A percentile compares a stretch with the other conserved stretches of the same genome.
These are phyloP conservation scores for Actinia equina DNA, from an alignment of 64 coral and sea anemone genomes.

Conservation along the genomic window DNA sequence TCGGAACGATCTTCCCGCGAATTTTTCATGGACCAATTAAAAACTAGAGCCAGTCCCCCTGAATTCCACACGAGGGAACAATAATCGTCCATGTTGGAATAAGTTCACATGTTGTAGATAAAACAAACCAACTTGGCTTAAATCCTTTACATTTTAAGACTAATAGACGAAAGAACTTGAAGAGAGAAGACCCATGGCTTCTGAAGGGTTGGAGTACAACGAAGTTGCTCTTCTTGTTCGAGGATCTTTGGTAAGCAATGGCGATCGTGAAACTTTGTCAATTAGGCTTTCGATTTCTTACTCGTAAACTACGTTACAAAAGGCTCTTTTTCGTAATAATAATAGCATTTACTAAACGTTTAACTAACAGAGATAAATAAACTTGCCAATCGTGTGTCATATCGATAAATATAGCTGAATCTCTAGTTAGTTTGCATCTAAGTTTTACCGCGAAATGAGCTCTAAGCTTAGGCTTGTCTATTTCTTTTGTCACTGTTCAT, in stretches of 20 bases:
- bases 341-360: too few relatives aligned
- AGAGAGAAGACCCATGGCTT: constrained; percentile 47
- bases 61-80: neutral
- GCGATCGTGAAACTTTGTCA: neutral
- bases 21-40: constrained; percentile 1
- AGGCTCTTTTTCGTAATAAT: too few relatives aligned
- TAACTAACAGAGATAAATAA: too few relatives aligned
- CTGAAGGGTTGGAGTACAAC: constrained; percentile 80
- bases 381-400: too few relatives aligned
- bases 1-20: constrained; percentile 6
- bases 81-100: constrained; percentile 2
- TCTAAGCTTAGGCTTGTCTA: too few relatives aligned
- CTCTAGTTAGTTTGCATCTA: too few relatives aligned
- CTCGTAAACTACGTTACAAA: neutral
- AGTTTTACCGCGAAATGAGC: too few relatives aligned
- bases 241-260: constrained; percentile 82
- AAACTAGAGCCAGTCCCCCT: constrained; percentile 3
- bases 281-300: neutral
- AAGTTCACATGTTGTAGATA: neutral
- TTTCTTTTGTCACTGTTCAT: too few relatives aligned
- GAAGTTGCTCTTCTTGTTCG: constrained; percentile 87
- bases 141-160: neutral
- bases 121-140: neutral
- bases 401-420: too few relatives aligned
- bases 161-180: neutral